phyloP scores from a whole-genome alignment of 2,888 invertebrate species.

The Glyphotaelius pellucidus region DNA sequence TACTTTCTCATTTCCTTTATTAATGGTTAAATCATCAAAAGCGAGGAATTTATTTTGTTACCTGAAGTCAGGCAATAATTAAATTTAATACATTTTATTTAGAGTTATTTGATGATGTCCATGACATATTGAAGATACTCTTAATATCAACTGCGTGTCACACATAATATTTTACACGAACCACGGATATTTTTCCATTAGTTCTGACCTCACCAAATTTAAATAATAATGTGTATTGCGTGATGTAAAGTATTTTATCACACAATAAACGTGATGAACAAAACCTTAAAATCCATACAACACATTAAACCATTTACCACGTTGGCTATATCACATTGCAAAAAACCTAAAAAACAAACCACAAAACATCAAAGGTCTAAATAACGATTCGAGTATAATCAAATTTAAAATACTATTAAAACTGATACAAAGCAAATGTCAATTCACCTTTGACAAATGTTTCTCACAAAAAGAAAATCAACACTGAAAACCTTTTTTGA shows the following conservation, averaged over 20 bases:
- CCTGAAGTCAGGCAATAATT: too few species aligned
- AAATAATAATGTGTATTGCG: too few species aligned
- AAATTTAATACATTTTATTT: too few species aligned
- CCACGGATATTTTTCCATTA: neutral
- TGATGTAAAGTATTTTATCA: neutral
- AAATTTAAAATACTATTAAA: neutral
- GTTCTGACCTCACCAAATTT: neutral
- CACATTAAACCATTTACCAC: neutral
- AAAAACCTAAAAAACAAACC: neutral
- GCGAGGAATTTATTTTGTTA: too few species aligned
- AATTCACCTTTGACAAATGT: neutral
- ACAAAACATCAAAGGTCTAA: neutral
- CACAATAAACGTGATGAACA: neutral
- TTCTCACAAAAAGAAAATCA: neutral
- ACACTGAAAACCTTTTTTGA: neutral
- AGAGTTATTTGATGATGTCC: too few species aligned
- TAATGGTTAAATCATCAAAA: too few species aligned
- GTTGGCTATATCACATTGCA: neutral
- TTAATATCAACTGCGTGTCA: too few species aligned
- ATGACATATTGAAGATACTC: too few species aligned
- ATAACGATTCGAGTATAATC: neutral
- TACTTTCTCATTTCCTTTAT: too few species aligned
- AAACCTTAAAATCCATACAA: neutral
- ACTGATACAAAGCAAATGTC: neutral
- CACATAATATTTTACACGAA: too few species aligned